A percentile compares a stretch with the other conserved stretches of the same genome.
phyloP scores from a whole-genome alignment of 2,113 vertebrate species.

The Callocephalon fimbriatum region DNA sequence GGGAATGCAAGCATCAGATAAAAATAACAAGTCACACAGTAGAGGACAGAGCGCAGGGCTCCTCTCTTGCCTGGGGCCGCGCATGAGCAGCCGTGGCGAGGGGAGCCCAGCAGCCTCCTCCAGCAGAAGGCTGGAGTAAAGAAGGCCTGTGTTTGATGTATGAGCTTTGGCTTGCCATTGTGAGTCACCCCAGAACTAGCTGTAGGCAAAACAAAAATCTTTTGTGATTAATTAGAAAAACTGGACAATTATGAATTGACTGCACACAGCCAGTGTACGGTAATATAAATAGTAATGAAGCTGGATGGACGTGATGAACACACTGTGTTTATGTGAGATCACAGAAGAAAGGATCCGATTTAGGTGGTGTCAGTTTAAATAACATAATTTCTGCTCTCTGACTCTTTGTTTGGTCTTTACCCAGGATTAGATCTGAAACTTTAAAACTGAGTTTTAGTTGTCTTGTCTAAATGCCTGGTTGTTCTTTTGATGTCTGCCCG shows the following conservation, averaged over 20 bases:
- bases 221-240: slow-evolving; percentile 96
- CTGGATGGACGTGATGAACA: slow-evolving; percentile 71
- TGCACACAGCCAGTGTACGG: slow-evolving; percentile 80
- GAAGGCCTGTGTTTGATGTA: slow-evolving; percentile 86
- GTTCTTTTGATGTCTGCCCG: slow-evolving; percentile 58
- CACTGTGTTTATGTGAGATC: slow-evolving; percentile 73
- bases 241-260: slow-evolving; percentile 89
- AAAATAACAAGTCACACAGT: slow-evolving; percentile 89
- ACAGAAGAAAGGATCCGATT: slow-evolving; percentile 68
- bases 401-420: slow-evolving; percentile 65
- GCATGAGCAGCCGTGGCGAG: slow-evolving; percentile 62
- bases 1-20: slow-evolving; percentile 85
- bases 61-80: slow-evolving; percentile 79
- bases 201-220: slow-evolving; percentile 91
- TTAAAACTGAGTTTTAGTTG: slow-evolving; percentile 57
- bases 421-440: slow-evolving; percentile 52
- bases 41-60: slow-evolving; percentile 80
- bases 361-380: slow-evolving; percentile 75
- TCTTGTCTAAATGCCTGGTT: slow-evolving; percentile 65
- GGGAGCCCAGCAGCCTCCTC: slow-evolving; percentile 69
- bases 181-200: slow-evolving; percentile 87
- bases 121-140: slow-evolving; percentile 78
- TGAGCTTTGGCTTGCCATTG: slow-evolving; percentile 85
- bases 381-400: slow-evolving; percentile 69
- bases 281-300: slow-evolving; percentile 89